Conservation (phyloP, 1,140 invertebrate species). For the Caligus rogercresseyi region DNA sequence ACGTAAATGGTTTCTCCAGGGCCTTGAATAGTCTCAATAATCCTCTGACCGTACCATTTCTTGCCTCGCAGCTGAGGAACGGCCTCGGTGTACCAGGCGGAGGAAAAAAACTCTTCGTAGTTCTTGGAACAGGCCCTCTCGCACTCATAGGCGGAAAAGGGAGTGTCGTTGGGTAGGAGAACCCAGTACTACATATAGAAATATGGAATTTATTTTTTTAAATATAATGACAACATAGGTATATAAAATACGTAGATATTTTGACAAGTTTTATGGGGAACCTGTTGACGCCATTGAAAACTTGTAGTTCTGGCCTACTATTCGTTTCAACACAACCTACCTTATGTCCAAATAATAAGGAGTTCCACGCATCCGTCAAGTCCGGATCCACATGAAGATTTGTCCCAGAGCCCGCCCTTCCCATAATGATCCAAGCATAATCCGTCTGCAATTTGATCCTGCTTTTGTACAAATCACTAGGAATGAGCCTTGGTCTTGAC, state of each 20-base stretch:
- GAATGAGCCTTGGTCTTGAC: background rate
- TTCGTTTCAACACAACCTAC: background rate
- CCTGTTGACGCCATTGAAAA: too few species aligned
- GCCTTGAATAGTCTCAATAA: constrained; percentile 12
- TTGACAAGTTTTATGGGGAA: too few species aligned
- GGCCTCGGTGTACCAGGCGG: constrained; percentile 3
- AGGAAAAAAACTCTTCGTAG: background rate
- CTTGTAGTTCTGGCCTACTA: background rate
- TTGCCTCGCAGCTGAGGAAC: background rate
- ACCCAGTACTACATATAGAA: constrained; percentile 1
- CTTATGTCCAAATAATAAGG: constrained; percentile 8
- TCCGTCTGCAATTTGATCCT: background rate
- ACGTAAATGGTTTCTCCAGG: constrained; percentile 8
- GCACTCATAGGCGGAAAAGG: background rate
- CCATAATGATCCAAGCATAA: constrained; percentile 7
- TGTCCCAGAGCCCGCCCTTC: background rate
- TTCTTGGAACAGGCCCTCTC: constrained; percentile 1
- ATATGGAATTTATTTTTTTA: too few species aligned
- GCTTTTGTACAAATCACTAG: background rate
- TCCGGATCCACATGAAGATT: constrained; percentile 6
- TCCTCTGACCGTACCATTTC: background rate
- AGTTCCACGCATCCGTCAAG: constrained; percentile 4
- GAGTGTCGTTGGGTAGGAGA: background rate
- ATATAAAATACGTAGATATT: too few species aligned
- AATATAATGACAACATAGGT: too few species aligned